Evolutionary conservation across 2,797 vertebrate genomes (phyloP).

Genomic region (Salmo trutta): DNA sequence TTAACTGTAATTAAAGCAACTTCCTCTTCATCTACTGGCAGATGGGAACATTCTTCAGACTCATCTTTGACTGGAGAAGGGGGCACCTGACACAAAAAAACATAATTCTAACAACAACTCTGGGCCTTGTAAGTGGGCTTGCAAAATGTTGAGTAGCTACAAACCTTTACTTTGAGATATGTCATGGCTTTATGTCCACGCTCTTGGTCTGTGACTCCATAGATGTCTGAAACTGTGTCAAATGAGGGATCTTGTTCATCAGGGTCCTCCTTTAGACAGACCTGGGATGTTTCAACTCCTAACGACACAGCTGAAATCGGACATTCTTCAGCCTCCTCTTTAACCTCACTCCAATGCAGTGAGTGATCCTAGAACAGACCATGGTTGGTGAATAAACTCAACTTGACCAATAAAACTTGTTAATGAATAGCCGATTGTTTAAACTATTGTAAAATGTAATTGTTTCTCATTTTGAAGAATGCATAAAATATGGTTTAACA

Average conservation of each 20-base stretch:
- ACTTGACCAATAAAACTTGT: neutral
- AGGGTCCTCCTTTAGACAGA: neutral
- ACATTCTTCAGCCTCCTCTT: slow-evolving; percentile 3
- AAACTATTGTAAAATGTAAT: neutral
- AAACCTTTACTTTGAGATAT: neutral
- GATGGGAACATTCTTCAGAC: neutral
- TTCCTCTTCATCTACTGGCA: neutral
- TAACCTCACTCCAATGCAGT: neutral
- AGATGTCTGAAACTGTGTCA: neutral
- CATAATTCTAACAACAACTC: neutral
- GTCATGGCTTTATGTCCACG: neutral
- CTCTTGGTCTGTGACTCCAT: neutral
- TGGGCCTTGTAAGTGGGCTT: neutral
- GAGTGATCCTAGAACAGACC: slow-evolving; percentile 1
- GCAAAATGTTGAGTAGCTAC: neutral
- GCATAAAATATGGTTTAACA: neutral
- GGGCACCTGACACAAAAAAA: neutral
- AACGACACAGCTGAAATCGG: neutral
- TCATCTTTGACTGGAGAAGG: slow-evolving; percentile 1
- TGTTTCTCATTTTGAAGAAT: neutral
- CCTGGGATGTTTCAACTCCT: neutral
- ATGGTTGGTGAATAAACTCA: neutral
- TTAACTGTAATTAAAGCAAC: neutral
- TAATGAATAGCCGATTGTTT: neutral
- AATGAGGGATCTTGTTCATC: neutral